These are phyloP conservation scores for Phaethon lepturus DNA, from an alignment of 2,113 vertebrate genomes.

Conservation along the genomic window DNA sequence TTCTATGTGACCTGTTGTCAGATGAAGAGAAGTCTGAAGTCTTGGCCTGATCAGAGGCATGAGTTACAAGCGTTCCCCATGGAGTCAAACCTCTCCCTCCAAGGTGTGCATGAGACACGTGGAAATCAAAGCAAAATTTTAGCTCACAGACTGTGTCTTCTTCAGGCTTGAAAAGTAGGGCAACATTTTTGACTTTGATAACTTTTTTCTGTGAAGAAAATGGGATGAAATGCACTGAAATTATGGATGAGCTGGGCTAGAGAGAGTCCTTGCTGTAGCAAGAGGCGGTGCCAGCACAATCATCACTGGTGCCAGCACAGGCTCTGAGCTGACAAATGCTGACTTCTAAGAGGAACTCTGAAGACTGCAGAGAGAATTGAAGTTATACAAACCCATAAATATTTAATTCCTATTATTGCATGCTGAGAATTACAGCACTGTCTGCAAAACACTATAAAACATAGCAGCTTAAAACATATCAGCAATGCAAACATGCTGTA, in stretches of 20 bases:
- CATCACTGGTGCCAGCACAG: background rate
- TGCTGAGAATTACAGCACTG: slow-evolving; percentile 23
- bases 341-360: background rate
- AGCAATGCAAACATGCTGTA: slow-evolving; percentile 30
- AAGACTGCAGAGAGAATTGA: slow-evolving; percentile 4
- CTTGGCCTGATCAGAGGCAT: background rate
- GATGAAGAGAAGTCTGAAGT: background rate
- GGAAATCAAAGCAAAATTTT: background rate
- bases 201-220: background rate
- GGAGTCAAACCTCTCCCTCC: background rate
- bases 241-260: slow-evolving; percentile 10
- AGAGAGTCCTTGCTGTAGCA: background rate
- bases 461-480: background rate
- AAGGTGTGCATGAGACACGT: background rate
- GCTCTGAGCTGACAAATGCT: background rate
- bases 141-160: background rate
- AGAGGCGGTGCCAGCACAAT: background rate
- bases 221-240: background rate
- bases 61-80: background rate
- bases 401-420: slow-evolving; percentile 44
- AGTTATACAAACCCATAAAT: slow-evolving; percentile 43
- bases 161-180: background rate
- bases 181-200: background rate
- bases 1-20: background rate
- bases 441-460: slow-evolving; percentile 38